Conservation (phyloP, 2,888 invertebrate species). For the Macropis europaea region DNA sequence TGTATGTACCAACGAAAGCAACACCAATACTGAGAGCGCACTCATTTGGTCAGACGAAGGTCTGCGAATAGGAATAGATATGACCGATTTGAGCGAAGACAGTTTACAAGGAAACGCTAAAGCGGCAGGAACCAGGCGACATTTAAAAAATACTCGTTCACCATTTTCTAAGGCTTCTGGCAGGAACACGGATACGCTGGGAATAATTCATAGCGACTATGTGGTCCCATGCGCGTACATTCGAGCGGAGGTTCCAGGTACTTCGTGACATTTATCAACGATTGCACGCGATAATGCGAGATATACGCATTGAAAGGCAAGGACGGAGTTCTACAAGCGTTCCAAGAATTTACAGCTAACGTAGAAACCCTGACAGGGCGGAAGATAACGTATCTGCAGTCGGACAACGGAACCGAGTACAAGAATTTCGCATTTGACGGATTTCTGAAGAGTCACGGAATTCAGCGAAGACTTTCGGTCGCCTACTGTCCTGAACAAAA, state of each 20-base stretch:
- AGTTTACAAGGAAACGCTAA: too few species aligned
- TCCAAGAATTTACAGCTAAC: not conserved
- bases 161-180: too few species aligned
- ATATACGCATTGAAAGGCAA: not conserved
- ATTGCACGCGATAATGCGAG: not conserved
- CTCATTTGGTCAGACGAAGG: too few species aligned
- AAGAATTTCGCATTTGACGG: not conserved
- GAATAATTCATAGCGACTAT: too few species aligned
- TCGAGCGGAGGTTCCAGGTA: not conserved
- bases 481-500: not conserved
- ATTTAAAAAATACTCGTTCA: too few species aligned
- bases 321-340: not conserved
- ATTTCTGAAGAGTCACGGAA: not conserved
- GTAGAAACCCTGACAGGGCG: not conserved
- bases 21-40: too few species aligned
- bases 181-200: too few species aligned
- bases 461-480: not conserved
- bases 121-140: too few species aligned
- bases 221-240: too few species aligned
- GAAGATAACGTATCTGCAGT: not conserved
- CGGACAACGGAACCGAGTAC: not conserved
- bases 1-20: too few species aligned
- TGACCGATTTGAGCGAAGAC: too few species aligned
- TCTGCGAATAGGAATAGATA: too few species aligned
- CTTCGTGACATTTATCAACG: not conserved